Evolutionary conservation across 2,113 vertebrate genomes (phyloP).

Genomic region (Canis aureus): DNA sequence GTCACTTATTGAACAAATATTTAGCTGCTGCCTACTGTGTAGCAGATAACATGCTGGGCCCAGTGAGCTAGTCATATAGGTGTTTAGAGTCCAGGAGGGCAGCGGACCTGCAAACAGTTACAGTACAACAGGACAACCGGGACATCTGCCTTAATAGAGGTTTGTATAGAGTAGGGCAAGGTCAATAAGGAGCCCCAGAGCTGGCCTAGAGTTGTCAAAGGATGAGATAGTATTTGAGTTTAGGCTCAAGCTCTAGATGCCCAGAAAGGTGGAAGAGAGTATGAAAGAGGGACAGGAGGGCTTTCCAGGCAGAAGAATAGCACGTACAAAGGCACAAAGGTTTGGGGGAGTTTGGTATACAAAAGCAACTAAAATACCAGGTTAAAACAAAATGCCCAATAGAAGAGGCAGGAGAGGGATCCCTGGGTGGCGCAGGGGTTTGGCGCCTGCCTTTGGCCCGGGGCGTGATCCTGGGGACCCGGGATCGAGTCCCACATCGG

Average conservation of each 20-base stretch:
- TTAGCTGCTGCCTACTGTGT: not conserved
- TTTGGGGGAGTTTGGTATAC: not conserved
- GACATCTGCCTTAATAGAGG: not conserved
- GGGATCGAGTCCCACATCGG: too few species aligned
- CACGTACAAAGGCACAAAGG: not conserved
- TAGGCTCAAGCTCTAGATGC: not conserved
- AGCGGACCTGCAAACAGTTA: not conserved
- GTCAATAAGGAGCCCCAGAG: not conserved
- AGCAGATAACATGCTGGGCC: not conserved
- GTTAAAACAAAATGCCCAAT: not conserved
- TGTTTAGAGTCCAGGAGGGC: not conserved
- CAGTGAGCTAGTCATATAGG: not conserved
- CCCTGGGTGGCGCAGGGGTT: too few species aligned
- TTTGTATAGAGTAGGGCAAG: not conserved
- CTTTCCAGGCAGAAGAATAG: not conserved
- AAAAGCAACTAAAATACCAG: not conserved
- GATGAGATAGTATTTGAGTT: not conserved
- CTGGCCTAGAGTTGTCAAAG: not conserved
- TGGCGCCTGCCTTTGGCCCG: too few species aligned
- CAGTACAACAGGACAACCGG: not conserved
- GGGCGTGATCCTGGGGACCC: too few species aligned
- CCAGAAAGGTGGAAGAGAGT: not conserved
- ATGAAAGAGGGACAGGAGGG: not conserved
- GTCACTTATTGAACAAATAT: constrained; percentile 1
- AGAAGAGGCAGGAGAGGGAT: not conserved